Evolutionary conservation across 2,888 invertebrate genomes (phyloP), one percentile per base, ranked within the genome.

Genomic region (Nephrotoma appendiculata): DNA sequence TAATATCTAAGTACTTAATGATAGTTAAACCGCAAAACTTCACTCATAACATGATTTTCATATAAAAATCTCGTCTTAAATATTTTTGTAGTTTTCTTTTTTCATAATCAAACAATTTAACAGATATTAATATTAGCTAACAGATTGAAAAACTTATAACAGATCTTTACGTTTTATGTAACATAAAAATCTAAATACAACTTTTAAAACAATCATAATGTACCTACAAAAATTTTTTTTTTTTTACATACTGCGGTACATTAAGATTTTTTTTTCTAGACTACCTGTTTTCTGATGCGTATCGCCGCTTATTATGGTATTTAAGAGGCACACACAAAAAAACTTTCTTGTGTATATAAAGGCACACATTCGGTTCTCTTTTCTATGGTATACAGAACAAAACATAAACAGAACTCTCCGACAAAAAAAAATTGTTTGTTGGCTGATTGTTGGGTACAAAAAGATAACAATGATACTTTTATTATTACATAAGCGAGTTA

Each of bases 221-320:
- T 71, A 9, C 71, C 71, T 31, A 19, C 71, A 71, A 71, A 71
- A 57, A 31, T 19, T 15, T 7, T 7, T 71, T 15, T 7, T 7
- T 71, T 71, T 57, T 71, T 71, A 71, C 71, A 71, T 71, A 31
- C 31, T 31, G 19, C 19, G 31, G 31, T 31, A 71, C 71, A 71
- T 71, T 71, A 71, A 71, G 31, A 71, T 31, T 71, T 71, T 31
- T 31, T 57, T 71, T 71, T 71, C 71, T 71, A 71, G 71, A 84
- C 84, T 84, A 84, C 84, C 84, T 84, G 84, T 43, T 84, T 84
- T 84, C 15, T 84, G 84, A 84, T 84, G 84, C 84, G 84, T 84
- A 84, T 84, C 84, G 84, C 84, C 84, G 84, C 84, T 84, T 84
- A 84, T 84, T 84, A 84, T 84, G 84, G 42, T 84, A 84, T 84